These are phyloP conservation scores for Sciurus carolinensis DNA, from an alignment of 2,797 vertebrate genomes.

Conservation along the genomic window DNA sequence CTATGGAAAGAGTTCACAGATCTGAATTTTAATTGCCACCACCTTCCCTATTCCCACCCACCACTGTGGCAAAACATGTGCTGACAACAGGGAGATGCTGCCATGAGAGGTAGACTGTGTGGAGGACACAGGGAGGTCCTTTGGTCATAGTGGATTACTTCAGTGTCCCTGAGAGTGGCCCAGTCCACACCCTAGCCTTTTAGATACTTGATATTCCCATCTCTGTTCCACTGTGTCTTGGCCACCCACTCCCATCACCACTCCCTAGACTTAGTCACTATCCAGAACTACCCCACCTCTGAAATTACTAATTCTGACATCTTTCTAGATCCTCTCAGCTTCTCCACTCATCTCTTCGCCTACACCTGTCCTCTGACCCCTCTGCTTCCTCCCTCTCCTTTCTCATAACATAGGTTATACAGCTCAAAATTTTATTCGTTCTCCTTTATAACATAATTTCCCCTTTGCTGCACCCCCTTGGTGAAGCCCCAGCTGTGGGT, in stretches of 20 bases:
- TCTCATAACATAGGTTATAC: not conserved
- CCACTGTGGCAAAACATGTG: not conserved
- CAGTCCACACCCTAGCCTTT: not conserved
- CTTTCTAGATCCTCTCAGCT: not conserved
- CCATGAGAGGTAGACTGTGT: not conserved
- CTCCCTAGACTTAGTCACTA: constrained; percentile 50
- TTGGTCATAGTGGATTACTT: not conserved
- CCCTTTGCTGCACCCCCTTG: not conserved
- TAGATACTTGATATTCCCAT: not conserved
- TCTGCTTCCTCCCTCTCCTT: not conserved
- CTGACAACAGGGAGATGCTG: constrained; percentile 8
- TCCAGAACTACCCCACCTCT: not conserved
- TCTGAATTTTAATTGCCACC: not conserved
- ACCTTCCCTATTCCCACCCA: not conserved
- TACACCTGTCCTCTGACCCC: not conserved
- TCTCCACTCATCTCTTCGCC: not conserved
- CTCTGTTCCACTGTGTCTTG: constrained; percentile 10
- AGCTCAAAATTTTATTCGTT: not conserved
- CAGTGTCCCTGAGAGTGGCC: not conserved
- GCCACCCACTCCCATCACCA: not conserved
- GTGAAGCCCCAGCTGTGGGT: not conserved
- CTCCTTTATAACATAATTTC: not conserved
- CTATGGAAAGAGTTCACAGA: not conserved
- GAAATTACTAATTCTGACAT: constrained; percentile 34
- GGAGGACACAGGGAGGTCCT: not conserved